Conservation (phyloP, 1,140 invertebrate genomes). For the Trachelipus rathkii region DNA sequence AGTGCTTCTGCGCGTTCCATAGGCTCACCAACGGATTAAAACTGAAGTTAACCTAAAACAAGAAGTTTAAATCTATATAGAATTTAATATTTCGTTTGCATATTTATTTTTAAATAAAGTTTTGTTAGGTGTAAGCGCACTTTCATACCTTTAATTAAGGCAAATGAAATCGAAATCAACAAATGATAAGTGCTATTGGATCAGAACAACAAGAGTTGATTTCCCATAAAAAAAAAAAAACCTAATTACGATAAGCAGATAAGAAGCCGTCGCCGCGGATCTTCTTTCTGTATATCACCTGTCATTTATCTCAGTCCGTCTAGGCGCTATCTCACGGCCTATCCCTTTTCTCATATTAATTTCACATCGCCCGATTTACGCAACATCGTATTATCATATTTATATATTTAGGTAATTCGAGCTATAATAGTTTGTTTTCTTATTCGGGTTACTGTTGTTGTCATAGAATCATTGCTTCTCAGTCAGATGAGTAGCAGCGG, state of each 20-base stretch:
- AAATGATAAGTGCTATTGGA: not conserved
- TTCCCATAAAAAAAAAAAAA: too few species aligned
- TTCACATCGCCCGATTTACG: not conserved
- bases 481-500: not conserved
- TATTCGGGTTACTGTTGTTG: not conserved
- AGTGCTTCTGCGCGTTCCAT: conserved; percentile 23
- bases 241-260: not conserved
- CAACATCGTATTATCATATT: not conserved
- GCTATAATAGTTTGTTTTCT: not conserved
- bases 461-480: not conserved
- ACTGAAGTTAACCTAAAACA: too few species aligned
- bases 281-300: not conserved
- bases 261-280: not conserved
- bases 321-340: not conserved
- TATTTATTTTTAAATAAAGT: too few species aligned
- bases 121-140: too few species aligned
- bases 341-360: not conserved
- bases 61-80: too few species aligned
- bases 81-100: too few species aligned
- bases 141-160: too few species aligned
- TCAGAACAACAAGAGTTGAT: not conserved
- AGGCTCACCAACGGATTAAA: not conserved
- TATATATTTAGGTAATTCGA: not conserved
- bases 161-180: too few species aligned
- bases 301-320: not conserved